A percentile compares a stretch with the other conserved stretches of the same genome.
phyloP scores from a whole-genome alignment of 2,888 invertebrate species.

The Oscheius onirici region DNA sequence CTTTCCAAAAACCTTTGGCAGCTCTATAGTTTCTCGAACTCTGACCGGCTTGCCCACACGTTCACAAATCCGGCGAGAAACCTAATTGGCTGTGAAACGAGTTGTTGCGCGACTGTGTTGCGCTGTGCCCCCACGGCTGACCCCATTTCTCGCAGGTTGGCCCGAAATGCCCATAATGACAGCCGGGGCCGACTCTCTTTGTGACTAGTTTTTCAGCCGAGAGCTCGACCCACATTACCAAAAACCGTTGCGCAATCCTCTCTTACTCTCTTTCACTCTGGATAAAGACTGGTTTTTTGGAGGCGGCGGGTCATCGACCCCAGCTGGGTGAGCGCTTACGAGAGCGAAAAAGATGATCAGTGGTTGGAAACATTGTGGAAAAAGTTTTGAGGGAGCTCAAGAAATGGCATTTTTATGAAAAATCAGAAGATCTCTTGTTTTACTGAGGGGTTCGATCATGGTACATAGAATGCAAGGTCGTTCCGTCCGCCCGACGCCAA shows the following conservation, averaged over 20 bases:
- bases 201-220: slow-evolving; percentile 28
- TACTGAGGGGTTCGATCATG: background rate
- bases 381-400: background rate
- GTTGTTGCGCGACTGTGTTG: slow-evolving; percentile 23
- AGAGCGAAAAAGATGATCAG: no score
- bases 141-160: slow-evolving; percentile 18
- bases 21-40: background rate
- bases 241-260: slow-evolving; percentile 30
- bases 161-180: slow-evolving; percentile 27
- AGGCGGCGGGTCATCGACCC: slow-evolving; percentile 22
- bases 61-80: slow-evolving; percentile 4
- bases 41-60: background rate
- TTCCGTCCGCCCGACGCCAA: no score
- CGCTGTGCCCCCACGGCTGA: slow-evolving; percentile 24
- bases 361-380: no score
- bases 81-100: slow-evolving; percentile 21
- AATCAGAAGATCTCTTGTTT: background rate
- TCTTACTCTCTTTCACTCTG: no score
- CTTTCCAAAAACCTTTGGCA: no score
- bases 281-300: slow-evolving; percentile 28
- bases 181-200: background rate
- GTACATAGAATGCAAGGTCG: no score
- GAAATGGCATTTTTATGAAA: background rate
- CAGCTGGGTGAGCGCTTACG: background rate
- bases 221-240: slow-evolving; percentile 31